Percentiles rank a stretch among this genome's conserved stretches.
Evolutionary conservation across 1,140 invertebrate genomes (phyloP).

Genomic region (Drosophila asahinai): DNA sequence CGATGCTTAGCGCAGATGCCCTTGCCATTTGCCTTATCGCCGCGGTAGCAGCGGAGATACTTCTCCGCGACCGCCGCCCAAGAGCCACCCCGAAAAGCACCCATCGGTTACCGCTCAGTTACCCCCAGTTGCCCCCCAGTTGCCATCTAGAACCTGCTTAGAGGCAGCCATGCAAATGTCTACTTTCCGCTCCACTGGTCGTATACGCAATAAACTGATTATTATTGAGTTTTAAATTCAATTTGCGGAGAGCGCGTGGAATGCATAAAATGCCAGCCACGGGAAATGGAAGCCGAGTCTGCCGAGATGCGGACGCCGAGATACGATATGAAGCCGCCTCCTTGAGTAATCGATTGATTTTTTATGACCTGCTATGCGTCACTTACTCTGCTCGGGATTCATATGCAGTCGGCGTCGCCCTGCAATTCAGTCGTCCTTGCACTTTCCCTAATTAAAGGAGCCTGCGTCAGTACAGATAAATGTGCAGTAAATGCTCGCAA

Average conservation of each 20-base stretch:
- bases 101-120: not conserved
- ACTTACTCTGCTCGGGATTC: slow-evolving; percentile 23
- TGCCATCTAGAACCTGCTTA: not conserved
- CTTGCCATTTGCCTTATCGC: slow-evolving; percentile 61
- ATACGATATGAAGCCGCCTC: slow-evolving; percentile 23
- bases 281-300: not conserved
- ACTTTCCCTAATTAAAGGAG: slow-evolving; percentile 48
- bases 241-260: slow-evolving; percentile 47
- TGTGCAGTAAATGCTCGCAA: slow-evolving; percentile 10
- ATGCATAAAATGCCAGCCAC: slow-evolving; percentile 35
- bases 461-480: slow-evolving; percentile 38
- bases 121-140: too few species aligned
- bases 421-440: slow-evolving; percentile 33
- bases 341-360: slow-evolving; percentile 45
- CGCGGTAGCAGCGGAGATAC: slow-evolving; percentile 36
- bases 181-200: slow-evolving; percentile 39
- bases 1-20: slow-evolving; percentile 54
- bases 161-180: slow-evolving; percentile 40
- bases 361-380: slow-evolving; percentile 46
- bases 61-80: not conserved
- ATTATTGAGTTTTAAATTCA: slow-evolving; percentile 63
- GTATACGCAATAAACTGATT: slow-evolving; percentile 64
- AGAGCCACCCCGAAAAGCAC: not conserved
- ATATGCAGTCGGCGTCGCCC: slow-evolving; percentile 9
- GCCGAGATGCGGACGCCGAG: slow-evolving; percentile 19